Conservation (phyloP, 2,888 invertebrate genomes). For the Drosophila antonietae region DNA sequence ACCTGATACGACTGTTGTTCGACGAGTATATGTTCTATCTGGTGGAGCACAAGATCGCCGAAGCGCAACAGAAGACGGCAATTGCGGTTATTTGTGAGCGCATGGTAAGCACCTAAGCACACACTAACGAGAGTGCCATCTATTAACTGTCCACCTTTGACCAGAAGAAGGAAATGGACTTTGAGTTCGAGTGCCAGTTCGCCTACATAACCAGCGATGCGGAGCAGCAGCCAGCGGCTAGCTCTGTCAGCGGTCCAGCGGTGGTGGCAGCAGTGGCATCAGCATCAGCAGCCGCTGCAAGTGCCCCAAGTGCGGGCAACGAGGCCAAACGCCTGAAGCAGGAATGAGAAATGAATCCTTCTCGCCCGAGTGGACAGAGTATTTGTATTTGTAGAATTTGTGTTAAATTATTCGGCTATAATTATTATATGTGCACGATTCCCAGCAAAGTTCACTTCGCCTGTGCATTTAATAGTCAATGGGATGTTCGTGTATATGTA, state of each 20-base stretch:
- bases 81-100: constrained; percentile 94
- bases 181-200: constrained; percentile 83
- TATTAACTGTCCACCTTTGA: constrained; percentile 47
- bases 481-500: constrained; percentile 42
- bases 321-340: constrained; percentile 82
- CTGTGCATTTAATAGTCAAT: constrained; percentile 64
- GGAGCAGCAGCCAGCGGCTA: constrained; percentile 56
- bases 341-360: constrained; percentile 72
- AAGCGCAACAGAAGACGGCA: constrained; percentile 94
- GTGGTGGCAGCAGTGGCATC: background rate
- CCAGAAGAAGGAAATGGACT: constrained; percentile 82
- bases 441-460: constrained; percentile 35
- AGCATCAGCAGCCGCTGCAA: constrained; percentile 5
- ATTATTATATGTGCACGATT: constrained; percentile 32
- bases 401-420: constrained; percentile 39
- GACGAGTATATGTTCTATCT: constrained; percentile 99
- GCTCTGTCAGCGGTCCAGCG: constrained; percentile 38
- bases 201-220: constrained; percentile 79
- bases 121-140: constrained; percentile 5
- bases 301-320: constrained; percentile 40
- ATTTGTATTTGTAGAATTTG: constrained; percentile 34
- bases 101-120: constrained; percentile 74
- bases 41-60: constrained; percentile 98
- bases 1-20: constrained; percentile 97
- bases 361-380: constrained; percentile 1